These are phyloP conservation scores for Lepidocyrtinus sp. DNA, from an alignment of 2,888 invertebrate species.

Conservation along the genomic window DNA sequence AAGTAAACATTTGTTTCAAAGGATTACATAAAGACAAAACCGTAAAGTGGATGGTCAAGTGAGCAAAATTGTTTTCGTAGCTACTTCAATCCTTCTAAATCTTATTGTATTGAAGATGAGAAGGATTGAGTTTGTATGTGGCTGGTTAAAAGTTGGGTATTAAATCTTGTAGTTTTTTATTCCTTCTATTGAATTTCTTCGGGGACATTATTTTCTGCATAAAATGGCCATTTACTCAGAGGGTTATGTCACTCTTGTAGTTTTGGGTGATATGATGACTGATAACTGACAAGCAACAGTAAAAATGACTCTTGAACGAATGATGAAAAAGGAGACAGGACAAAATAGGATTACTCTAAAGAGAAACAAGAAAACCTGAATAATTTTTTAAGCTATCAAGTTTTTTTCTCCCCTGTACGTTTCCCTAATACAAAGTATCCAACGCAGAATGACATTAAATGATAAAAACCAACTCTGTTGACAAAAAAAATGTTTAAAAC, in stretches of 20 bases:
- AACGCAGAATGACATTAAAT: not conserved
- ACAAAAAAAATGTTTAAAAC: slow-evolving; percentile 15
- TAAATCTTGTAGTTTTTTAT: too few species aligned
- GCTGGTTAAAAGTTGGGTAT: too few species aligned
- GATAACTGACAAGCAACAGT: slow-evolving; percentile 23
- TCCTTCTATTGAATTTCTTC: slow-evolving; percentile 8
- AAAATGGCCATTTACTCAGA: slow-evolving; percentile 16
- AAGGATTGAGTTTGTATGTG: too few species aligned
- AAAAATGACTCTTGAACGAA: not conserved
- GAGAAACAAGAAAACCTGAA: slow-evolving; percentile 42
- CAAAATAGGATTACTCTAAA: not conserved
- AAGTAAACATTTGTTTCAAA: too few species aligned
- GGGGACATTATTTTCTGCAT: slow-evolving; percentile 6
- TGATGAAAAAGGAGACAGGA: slow-evolving; percentile 57
- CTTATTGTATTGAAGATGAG: too few species aligned
- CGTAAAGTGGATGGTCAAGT: too few species aligned
- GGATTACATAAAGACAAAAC: too few species aligned
- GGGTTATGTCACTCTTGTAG: slow-evolving; percentile 18
- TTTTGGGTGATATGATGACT: slow-evolving; percentile 32
- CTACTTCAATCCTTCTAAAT: too few species aligned
- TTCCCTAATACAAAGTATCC: not conserved
- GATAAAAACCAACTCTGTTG: not conserved
- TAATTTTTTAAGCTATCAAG: slow-evolving; percentile 16
- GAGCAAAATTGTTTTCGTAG: too few species aligned
- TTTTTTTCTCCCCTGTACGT: not conserved